These are phyloP conservation scores for Ostrea denselamellosa DNA, from an alignment of 1,140 invertebrate species.

Conservation along the genomic window DNA sequence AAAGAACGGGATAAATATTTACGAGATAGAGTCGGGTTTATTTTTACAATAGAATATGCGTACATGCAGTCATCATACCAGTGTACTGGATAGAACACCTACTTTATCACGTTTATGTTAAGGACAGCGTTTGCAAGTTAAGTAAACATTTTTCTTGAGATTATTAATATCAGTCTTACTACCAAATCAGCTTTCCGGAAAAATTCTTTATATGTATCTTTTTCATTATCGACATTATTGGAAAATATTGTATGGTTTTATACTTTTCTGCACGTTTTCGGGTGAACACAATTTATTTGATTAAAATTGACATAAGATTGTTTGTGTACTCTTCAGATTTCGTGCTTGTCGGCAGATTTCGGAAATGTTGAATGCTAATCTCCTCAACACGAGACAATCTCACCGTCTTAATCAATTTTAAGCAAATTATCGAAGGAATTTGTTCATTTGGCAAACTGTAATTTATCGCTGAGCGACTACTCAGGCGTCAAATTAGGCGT, in stretches of 20 bases:
- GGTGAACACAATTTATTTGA: constrained; percentile 24
- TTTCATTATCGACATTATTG: not conserved
- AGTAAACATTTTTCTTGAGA: no score
- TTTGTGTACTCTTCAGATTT: constrained; percentile 15
- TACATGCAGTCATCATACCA: no score
- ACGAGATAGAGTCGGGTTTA: no score
- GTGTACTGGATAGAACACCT: no score
- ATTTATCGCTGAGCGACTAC: constrained; percentile 9
- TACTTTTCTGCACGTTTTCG: not conserved
- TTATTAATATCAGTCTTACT: no score
- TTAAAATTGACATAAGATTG: constrained; percentile 35
- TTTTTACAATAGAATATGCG: no score
- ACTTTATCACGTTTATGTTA: no score
- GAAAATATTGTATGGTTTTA: not conserved
- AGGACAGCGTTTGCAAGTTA: no score
- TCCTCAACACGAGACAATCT: constrained; percentile 17
- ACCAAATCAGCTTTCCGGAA: no score
- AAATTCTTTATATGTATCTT: not conserved
- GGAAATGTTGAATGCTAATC: constrained; percentile 21
- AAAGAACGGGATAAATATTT: no score
- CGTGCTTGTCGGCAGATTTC: constrained; percentile 31
- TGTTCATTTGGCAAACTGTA: constrained; percentile 29
- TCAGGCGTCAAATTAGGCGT: constrained; percentile 32
- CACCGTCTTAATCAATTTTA: constrained; percentile 33
- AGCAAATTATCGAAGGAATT: constrained; percentile 36